phyloP scores from a whole-genome alignment of 2,113 vertebrate species.

The Anser brachyrhynchus region DNA sequence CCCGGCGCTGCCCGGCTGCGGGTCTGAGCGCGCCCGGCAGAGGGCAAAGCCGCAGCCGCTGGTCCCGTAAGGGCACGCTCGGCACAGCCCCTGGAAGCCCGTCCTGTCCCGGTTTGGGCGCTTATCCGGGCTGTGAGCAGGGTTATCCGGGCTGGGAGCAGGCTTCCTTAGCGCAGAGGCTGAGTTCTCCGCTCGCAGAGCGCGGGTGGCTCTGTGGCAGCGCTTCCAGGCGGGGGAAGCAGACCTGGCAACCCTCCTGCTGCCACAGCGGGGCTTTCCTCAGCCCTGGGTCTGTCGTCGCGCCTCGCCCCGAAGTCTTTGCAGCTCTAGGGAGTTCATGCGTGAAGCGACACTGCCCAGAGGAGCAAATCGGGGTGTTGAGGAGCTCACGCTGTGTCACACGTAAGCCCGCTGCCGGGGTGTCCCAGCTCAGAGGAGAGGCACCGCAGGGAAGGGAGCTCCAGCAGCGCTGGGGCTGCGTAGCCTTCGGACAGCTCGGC shows the following conservation, averaged over 20 bases:
- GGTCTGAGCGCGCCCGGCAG: background rate
- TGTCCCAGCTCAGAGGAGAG: slow-evolving; percentile 14
- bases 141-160: background rate
- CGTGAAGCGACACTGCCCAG: background rate
- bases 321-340: background rate
- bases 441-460: background rate
- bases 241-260: background rate
- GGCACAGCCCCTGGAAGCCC: background rate
- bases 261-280: background rate
- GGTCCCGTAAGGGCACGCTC: background rate
- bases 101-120: too few species aligned
- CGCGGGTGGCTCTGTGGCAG: background rate
- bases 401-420: background rate
- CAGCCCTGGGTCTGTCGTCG: background rate
- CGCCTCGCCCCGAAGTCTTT: background rate
- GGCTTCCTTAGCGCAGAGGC: background rate
- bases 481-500: background rate
- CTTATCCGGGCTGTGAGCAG: too few species aligned
- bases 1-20: too few species aligned
- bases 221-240: background rate
- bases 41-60: background rate
- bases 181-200: background rate
- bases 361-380: background rate
- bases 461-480: background rate
- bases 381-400: background rate